Base-by-base conservation (phyloP, 2,113 vertebrate genomes). In the Elachura formosa region DNA sequence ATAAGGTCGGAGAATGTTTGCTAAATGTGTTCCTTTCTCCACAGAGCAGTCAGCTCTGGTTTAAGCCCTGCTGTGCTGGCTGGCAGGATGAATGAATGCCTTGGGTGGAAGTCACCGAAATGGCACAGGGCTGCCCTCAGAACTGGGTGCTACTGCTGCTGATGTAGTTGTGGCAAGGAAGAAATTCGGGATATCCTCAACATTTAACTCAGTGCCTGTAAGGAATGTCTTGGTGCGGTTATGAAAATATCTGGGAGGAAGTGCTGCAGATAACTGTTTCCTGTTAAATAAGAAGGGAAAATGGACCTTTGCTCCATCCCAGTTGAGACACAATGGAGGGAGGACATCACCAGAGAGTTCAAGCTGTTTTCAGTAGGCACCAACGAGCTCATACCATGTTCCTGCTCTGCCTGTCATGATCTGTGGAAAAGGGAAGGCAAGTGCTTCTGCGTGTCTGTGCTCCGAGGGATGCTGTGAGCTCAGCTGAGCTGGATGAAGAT, bases 221-320 rank as follows among this genome's bases (percentile, higher is more conserved):
- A 87, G 66, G 62, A 89, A 87, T 49, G 55, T 76, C 80, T 73
- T 79, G 71, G 66, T 29, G 58, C 24, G 12, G 74, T 84, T 54
- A 25, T 34, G 76, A 71, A 84, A 94, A 87, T 92, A 93, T 49
- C 83, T 71, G 89, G 10, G 92, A 95, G 96, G 93, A 95, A 85
- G 86, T 56, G 69, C 45, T 93, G 76, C 62, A 89, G 93, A 75
- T 94, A 84, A 4, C 73, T 54, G 58, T 87, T 96, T 96, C 95
- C 94, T 89, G 69, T 66, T 81, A 91, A 94, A 89, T 64, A 75
- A 54, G 56, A 89, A 81, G 31, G 1, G 45, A 87, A 59, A 90
- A 78, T 63, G 69, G 89, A 94, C 81, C 87, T 97, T 94, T 95
- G 89, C 87, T 96, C 84, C 28, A 76, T 91, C 77, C 58, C 29